A percentile compares a stretch with the other conserved stretches of the same genome.
Conservation (phyloP, 2,797 vertebrate species). For the Clamator glandarius region DNA sequence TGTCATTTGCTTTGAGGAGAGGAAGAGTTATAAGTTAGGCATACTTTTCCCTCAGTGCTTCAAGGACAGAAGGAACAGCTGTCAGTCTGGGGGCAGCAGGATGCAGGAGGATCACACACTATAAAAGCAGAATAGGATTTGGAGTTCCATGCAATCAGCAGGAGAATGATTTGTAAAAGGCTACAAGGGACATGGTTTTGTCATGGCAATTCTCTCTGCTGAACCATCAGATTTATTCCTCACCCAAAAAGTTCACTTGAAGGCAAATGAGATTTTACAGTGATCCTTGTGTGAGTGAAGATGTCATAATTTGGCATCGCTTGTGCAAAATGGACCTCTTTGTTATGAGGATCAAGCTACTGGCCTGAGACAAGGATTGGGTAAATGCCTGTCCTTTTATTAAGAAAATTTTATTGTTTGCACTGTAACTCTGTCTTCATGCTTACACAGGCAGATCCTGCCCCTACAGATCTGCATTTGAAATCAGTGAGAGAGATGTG, state of each 20-base stretch:
- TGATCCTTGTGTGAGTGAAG: not conserved
- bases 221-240: not conserved
- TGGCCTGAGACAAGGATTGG: not conserved
- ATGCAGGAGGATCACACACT: slow-evolving; percentile 12
- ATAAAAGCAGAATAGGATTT: not conserved
- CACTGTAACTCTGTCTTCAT: not conserved
- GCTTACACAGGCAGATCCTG: not conserved
- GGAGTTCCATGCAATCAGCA: not conserved
- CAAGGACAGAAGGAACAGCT: slow-evolving; percentile 58
- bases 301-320: not conserved
- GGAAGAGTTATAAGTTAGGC: slow-evolving; percentile 20
- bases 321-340: not conserved
- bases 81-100: slow-evolving; percentile 23
- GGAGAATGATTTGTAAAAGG: not conserved
- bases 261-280: not conserved
- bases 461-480: not conserved
- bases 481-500: not conserved
- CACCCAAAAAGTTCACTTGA: not conserved
- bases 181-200: not conserved
- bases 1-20: not conserved
- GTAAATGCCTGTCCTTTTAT: not conserved
- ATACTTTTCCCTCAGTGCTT: not conserved
- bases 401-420: not conserved
- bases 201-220: not conserved
- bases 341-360: not conserved